Evolutionary conservation across 2,888 invertebrate species (phyloP), one percentile per base, ranked within the genome.

Genomic region (Drosophila pseudotalamancana): DNA sequence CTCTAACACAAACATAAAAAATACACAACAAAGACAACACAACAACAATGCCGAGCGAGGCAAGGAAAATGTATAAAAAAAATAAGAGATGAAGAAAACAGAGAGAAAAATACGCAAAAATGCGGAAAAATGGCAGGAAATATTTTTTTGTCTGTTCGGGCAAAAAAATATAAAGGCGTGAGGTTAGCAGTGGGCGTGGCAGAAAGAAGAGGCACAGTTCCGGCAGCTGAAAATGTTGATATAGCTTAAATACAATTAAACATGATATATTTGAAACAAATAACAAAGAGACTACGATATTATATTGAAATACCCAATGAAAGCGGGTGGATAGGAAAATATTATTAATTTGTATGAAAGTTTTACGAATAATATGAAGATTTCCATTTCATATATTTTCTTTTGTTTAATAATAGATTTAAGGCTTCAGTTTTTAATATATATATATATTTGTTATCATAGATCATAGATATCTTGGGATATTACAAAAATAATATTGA

Each of bases 31-130:
- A 66, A 76, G 65, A 74, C 53, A 57, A 43, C 42, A 56, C 51
- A 71, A 60, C 54, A 62, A 57, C 59, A 63, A 59, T 39, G 72
- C 59, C 42, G 72, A 76, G 23, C 31, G 40, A 11, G 25, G 35
- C 23, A 80, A 63, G 62, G 60, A 77, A 66, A 74, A 57, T 77
- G 74, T 69, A 67, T 62, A 56, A 63, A 76, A 64, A 69, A 35
- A 35, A 25, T 8, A 45, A 18, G n/a, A 1, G 18, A 32, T 32
- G 34, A 23, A 9, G 19, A 27, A 83, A 54, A 72, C 72, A 84
- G 53, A 77, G 74, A 69, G 87, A 85, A 82, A 81, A 69, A 87
- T 81, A 85, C 85, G 82, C 82, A 87, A 42, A 81, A 57, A 61
- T 63, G 77, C 51, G 66, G 66, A 73, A 72, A 76, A 77, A 63